A percentile compares a stretch with the other conserved stretches of the same genome.
Conservation (phyloP, 2,113 vertebrate genomes). For the Polypterus senegalus region DNA sequence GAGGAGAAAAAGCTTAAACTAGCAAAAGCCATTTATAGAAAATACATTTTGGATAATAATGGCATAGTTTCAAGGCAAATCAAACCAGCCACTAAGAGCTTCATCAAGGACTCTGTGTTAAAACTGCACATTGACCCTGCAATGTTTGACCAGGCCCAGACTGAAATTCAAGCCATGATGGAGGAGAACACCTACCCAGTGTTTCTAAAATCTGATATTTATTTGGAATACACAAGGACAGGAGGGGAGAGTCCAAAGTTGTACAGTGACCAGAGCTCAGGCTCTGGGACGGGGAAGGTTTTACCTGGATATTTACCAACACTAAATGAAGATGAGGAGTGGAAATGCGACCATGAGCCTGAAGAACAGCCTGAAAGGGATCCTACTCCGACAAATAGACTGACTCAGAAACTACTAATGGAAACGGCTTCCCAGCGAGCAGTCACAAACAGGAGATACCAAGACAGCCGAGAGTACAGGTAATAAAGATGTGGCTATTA, state of each 20-base stretch:
- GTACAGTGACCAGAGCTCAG: conserved; percentile 67
- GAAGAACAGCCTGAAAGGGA: conserved; percentile 54
- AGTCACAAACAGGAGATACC: conserved; percentile 53
- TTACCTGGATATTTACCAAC: conserved; percentile 73
- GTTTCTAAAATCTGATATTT: conserved; percentile 92
- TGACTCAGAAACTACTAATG: conserved; percentile 74
- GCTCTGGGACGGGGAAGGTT: conserved; percentile 66
- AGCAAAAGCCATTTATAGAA: conserved; percentile 89
- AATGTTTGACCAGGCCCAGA: conserved; percentile 97
- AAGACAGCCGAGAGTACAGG: conserved; percentile 82
- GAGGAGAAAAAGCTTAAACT: conserved; percentile 88
- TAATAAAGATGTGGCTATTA: conserved; percentile 38
- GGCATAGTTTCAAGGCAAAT: conserved; percentile 87
- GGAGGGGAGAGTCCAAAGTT: conserved; percentile 87
- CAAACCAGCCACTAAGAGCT: conserved; percentile 88
- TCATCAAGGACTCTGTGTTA: conserved; percentile 85
- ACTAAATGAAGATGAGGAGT: conserved; percentile 79
- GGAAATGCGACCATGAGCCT: conserved; percentile 64
- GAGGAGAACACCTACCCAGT: conserved; percentile 92
- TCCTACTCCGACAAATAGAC: conserved; percentile 45
- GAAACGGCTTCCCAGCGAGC: conserved; percentile 64
- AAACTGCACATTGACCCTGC: conserved; percentile 82
- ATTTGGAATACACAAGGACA: conserved; percentile 84
- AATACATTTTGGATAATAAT: conserved; percentile 81
- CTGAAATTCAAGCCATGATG: conserved; percentile 83